Evolutionary conservation across 2,797 vertebrate species (phyloP), one percentile per base, ranked within the genome.

Genomic region (Acestrorhynchus altus): DNA sequence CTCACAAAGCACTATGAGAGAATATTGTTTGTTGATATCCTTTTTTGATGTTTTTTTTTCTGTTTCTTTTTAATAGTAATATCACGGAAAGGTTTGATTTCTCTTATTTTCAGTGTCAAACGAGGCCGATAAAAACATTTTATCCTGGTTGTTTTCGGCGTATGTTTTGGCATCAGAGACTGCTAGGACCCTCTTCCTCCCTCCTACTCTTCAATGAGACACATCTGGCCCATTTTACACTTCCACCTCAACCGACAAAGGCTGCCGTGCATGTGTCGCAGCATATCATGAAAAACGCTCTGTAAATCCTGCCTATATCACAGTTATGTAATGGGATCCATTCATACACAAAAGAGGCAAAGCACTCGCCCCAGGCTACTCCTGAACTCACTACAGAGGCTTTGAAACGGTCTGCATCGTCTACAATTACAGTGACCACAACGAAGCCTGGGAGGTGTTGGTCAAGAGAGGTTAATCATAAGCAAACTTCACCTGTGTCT

Each of bases 381-480:
- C 31, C 26, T 63, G 26, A 44, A 63, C 72, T 76, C 54, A 39
- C 71, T 59, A 47, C 15, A 66, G 57, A 70, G 56, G 31, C 78
- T 82, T 80, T 78, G 77, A 76, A 60, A 59, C 26, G 42, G 24
- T 6, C 39, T 57, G 28, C n/a, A 57, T 40, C 31, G 10, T 75
- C 76, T 82, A 69, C 2, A 13, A 66, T 80, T 76, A 73, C 59
- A 61, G 44, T 44, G 31, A 81, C 65, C 49, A 16, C 54, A 74
- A 79, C 42, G 57, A 67, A 20, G 56, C 26, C 79, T 24, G 40
- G 11, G 66, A 65, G 73, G 74, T 74, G 63, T 76, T 73, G 71
- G 64, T 61, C 64, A 75, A 75, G 28, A 65, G 49, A 72, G 77
- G 77, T 81, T 76, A 82, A 72, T 77, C 71, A 64, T 31, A 74